These are phyloP conservation scores for Himalopsyche anomala DNA, from an alignment of 2,888 invertebrate species.

Conservation along the genomic window DNA sequence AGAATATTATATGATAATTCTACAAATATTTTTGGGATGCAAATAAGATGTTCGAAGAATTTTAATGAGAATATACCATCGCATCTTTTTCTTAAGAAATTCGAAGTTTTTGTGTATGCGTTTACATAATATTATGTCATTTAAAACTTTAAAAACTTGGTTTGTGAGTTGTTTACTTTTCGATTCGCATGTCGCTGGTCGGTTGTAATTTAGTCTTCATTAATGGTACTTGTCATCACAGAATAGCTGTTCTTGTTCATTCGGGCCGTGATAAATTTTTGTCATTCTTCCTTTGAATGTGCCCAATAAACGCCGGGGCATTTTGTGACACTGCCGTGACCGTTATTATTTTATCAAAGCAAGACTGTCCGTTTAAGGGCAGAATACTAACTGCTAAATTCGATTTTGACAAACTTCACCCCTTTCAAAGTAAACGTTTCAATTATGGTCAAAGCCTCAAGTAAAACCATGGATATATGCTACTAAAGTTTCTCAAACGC, in stretches of 20 bases:
- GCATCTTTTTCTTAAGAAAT: too few species aligned
- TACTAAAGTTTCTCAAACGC: neutral
- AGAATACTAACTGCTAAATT: conserved; percentile 10
- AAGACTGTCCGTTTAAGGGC: neutral
- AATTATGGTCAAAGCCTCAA: conserved; percentile 5
- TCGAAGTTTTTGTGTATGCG: too few species aligned
- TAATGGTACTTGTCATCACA: too few species aligned
- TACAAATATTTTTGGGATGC: too few species aligned
- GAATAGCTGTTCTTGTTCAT: neutral
- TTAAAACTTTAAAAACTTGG: neutral
- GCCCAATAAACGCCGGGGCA: neutral
- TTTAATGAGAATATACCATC: too few species aligned
- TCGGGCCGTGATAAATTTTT: neutral
- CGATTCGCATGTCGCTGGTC: too few species aligned
- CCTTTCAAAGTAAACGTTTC: conserved; percentile 18
- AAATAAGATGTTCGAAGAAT: too few species aligned
- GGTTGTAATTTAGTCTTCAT: too few species aligned
- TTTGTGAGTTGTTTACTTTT: too few species aligned
- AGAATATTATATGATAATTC: too few species aligned
- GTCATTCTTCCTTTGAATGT: conserved; percentile 1
- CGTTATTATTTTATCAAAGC: neutral
- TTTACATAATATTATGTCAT: too few species aligned
- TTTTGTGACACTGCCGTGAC: conserved; percentile 19
- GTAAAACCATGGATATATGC: neutral
- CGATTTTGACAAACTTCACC: neutral